Evolutionary conservation across 2,888 invertebrate genomes (phyloP).

Genomic region (Volucella inanis): DNA sequence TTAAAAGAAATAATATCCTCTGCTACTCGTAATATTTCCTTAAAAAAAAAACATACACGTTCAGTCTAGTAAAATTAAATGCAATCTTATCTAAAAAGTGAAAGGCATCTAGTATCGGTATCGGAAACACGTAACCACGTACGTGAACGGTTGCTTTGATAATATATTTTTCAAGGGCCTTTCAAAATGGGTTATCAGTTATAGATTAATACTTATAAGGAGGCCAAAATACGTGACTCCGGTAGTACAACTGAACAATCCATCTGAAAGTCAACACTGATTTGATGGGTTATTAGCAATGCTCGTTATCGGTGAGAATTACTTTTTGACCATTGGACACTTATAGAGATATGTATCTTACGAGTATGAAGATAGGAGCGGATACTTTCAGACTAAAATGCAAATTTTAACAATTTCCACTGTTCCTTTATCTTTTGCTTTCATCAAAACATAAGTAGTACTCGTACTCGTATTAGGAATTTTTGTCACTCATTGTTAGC

Average conservation of each 20-base stretch:
- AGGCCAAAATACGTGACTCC: slow-evolving; percentile 28
- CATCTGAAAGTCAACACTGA: not conserved
- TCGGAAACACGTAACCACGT: not conserved
- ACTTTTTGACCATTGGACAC: not conserved
- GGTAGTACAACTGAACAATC: slow-evolving; percentile 25
- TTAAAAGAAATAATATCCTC: too few relatives aligned
- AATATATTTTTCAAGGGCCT: slow-evolving; percentile 7
- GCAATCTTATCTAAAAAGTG: not conserved
- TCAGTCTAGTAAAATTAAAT: not conserved
- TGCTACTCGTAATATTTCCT: not conserved
- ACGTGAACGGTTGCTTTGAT: not conserved
- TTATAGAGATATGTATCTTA: too few relatives aligned
- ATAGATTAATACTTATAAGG: not conserved
- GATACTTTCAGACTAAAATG: too few relatives aligned
- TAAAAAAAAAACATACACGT: not conserved
- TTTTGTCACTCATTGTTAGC: too few relatives aligned
- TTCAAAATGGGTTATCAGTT: not conserved
- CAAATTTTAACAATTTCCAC: too few relatives aligned
- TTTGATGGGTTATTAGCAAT: not conserved
- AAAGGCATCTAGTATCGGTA: not conserved
- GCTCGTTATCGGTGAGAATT: not conserved
- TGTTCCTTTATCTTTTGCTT: too few relatives aligned
- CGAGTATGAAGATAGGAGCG: too few relatives aligned
- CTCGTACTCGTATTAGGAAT: too few relatives aligned
- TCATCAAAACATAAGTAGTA: too few relatives aligned